phyloP scores from a whole-genome alignment of 2,797 vertebrate genomes.

The Falco rusticolus region DNA sequence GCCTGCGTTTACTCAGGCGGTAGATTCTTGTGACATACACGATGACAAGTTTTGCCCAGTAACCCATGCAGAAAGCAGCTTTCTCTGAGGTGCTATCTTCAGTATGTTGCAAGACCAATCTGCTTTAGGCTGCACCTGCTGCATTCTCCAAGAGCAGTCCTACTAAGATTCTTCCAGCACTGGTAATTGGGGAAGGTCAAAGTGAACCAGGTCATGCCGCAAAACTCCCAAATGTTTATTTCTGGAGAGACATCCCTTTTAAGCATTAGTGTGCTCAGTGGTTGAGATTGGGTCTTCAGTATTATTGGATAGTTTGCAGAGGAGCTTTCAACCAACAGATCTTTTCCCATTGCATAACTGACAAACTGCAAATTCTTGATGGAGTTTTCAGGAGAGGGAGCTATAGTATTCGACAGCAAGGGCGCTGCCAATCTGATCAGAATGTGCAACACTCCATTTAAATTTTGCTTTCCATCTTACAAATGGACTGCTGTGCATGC shows the following conservation, averaged over 20 bases:
- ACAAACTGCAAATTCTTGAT: neutral
- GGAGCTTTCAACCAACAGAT: neutral
- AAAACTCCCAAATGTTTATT: fast-evolving
- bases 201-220: neutral
- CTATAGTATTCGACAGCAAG: neutral
- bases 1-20: neutral
- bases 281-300: neutral
- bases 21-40: neutral
- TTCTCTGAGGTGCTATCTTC: neutral
- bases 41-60: neutral
- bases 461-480: neutral
- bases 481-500: neutral
- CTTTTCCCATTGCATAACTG: neutral
- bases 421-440: neutral
- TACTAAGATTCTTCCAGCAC: neutral
- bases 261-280: neutral
- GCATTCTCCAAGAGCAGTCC: neutral
- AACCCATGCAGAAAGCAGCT: neutral
- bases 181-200: neutral
- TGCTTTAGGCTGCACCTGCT: neutral
- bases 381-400: neutral
- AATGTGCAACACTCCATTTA: neutral
- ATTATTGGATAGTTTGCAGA: neutral
- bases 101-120: neutral
- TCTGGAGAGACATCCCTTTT: neutral